Evolutionary conservation across 2,888 invertebrate genomes (phyloP).

Genomic region (Alcis repandata): DNA sequence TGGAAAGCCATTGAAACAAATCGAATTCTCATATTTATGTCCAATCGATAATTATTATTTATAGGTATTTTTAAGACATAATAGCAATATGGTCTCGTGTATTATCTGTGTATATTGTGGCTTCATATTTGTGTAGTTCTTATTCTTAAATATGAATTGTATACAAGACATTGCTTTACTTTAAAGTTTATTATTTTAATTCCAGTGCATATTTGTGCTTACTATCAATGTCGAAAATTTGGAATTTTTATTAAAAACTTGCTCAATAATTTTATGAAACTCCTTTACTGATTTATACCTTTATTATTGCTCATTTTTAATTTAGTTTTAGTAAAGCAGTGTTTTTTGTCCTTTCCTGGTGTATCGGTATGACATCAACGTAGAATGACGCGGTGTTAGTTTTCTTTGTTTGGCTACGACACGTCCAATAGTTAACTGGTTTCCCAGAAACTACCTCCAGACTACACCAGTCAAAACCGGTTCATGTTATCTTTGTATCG

Average conservation of each 20-base stretch:
- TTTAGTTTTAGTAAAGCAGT: slow-evolving; percentile 56
- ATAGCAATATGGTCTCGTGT: slow-evolving; percentile 52
- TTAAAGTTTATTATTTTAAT: slow-evolving; percentile 15
- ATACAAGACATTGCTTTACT: slow-evolving; percentile 60
- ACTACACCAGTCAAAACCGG: no score
- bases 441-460: neutral
- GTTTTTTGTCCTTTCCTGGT: slow-evolving; percentile 35
- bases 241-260: neutral
- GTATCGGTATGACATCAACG: neutral
- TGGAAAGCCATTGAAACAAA: slow-evolving; percentile 13
- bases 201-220: neutral
- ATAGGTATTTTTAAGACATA: slow-evolving; percentile 47
- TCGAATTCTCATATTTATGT: slow-evolving; percentile 20
- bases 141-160: slow-evolving; percentile 55
- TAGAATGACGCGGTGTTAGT: neutral
- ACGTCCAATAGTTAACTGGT: neutral
- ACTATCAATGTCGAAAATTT: neutral
- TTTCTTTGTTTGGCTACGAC: neutral
- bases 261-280: slow-evolving; percentile 21
- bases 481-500: neutral
- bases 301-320: slow-evolving; percentile 13
- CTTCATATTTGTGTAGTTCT: slow-evolving; percentile 72
- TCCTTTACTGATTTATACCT: neutral
- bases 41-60: slow-evolving; percentile 13
- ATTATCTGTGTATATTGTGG: slow-evolving; percentile 60